Conservation (phyloP, 2,113 vertebrate species). For the Periophthalmus modestus region DNA sequence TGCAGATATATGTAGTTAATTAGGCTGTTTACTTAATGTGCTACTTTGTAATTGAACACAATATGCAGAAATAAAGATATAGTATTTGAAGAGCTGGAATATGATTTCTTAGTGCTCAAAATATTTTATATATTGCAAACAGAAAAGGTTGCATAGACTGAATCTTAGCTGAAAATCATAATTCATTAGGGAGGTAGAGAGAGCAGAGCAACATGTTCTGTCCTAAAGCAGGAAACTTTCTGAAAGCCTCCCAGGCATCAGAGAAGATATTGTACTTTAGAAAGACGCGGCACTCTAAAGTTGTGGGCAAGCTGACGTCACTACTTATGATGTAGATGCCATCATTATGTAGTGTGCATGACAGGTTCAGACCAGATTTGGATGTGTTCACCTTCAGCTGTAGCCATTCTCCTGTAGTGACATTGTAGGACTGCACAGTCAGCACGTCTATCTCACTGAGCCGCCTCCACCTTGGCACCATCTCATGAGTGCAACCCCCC, state of each 20-base stretch:
- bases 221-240: constrained; percentile 87
- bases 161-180: constrained; percentile 40
- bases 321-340: constrained; percentile 95
- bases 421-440: constrained; percentile 90
- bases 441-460: constrained; percentile 85
- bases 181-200: constrained; percentile 84
- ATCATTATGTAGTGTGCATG: constrained; percentile 91
- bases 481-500: constrained; percentile 89
- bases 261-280: constrained; percentile 94
- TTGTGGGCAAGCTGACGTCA: constrained; percentile 85
- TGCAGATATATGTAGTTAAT: not conserved
- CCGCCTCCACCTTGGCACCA: constrained; percentile 73
- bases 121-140: constrained; percentile 14
- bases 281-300: constrained; percentile 88
- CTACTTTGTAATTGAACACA: constrained; percentile 5
- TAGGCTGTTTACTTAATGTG: constrained; percentile 18
- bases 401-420: constrained; percentile 85
- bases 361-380: constrained; percentile 93
- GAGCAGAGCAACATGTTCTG: constrained; percentile 94
- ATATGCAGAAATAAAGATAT: constrained; percentile 24
- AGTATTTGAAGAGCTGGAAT: constrained; percentile 41
- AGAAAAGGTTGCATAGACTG: not conserved
- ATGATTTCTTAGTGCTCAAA: constrained; percentile 23
- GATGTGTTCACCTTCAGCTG: constrained; percentile 89
- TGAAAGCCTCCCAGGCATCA: constrained; percentile 87